phyloP scores from a whole-genome alignment of 2,888 invertebrate genomes.

The Dynastes hyllus region DNA sequence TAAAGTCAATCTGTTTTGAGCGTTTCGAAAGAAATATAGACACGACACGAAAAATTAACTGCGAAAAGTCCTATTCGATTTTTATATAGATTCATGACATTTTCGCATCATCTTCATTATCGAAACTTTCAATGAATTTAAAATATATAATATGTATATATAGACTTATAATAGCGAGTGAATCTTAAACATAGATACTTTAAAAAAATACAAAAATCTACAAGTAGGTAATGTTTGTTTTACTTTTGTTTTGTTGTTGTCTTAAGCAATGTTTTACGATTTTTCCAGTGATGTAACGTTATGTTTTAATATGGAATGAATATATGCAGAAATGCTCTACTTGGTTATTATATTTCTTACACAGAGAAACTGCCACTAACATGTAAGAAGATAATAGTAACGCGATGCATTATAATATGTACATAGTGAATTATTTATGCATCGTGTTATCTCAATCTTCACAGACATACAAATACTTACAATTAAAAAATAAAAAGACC shows the following conservation, averaged over 20 bases:
- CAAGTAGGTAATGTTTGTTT: conserved; percentile 57
- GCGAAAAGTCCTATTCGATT: conserved; percentile 44
- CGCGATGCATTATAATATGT: conserved; percentile 51
- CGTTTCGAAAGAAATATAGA: conserved; percentile 45
- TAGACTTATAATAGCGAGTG: conserved; percentile 59
- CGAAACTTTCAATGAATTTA: conserved; percentile 61
- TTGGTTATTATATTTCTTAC: conserved; percentile 65
- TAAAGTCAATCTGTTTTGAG: conserved; percentile 47
- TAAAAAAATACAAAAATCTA: conserved; percentile 73
- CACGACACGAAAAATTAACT: conserved; percentile 43
- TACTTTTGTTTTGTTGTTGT: conserved; percentile 50
- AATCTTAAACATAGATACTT: conserved; percentile 66
- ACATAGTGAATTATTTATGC: conserved; percentile 45
- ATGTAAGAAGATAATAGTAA: conserved; percentile 62
- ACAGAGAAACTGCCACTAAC: conserved; percentile 69
- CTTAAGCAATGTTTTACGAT: conserved; percentile 31
- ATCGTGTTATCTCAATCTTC: conserved; percentile 60
- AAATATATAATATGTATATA: conserved; percentile 60
- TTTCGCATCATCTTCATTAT: conserved; percentile 51
- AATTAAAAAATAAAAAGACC: conserved; percentile 65
- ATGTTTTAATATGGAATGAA: conserved; percentile 67
- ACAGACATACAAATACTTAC: conserved; percentile 69
- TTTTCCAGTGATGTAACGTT: conserved; percentile 40
- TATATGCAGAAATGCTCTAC: conserved; percentile 67
- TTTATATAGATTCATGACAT: conserved; percentile 34